Conservation (phyloP, 1,140 invertebrate genomes). For the Augochlora pura region DNA sequence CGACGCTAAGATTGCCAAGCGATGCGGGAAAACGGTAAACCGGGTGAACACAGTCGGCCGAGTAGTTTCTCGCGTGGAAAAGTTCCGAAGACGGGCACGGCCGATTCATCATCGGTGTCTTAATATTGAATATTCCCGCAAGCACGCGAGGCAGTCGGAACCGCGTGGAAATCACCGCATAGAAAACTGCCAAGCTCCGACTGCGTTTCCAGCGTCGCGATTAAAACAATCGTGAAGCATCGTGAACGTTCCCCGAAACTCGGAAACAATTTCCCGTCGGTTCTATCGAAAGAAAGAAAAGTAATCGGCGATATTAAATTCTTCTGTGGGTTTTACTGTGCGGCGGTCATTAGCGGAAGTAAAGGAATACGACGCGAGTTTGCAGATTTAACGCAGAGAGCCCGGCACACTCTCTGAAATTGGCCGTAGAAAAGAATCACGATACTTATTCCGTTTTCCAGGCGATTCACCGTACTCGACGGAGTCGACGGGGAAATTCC, state of each 20-base stretch:
- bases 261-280: too few species aligned
- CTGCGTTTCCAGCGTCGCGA: too few species aligned
- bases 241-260: too few species aligned
- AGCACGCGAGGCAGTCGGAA: neutral
- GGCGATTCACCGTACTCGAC: too few species aligned
- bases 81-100: slow-evolving; percentile 8
- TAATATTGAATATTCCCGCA: slow-evolving; percentile 28
- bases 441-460: too few species aligned
- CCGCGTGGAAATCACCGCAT: slow-evolving; percentile 13
- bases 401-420: neutral
- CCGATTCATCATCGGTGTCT: slow-evolving; percentile 31
- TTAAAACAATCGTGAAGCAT: neutral
- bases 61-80: slow-evolving; percentile 13
- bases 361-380: neutral
- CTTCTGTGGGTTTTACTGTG: neutral
- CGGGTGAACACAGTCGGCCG: neutral
- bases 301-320: neutral
- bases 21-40: slow-evolving; percentile 3
- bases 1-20: slow-evolving; percentile 9
- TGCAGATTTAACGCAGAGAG: neutral
- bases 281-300: neutral
- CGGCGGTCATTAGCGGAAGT: neutral
- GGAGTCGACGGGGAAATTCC: neutral
- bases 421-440: too few species aligned
- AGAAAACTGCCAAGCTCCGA: too few species aligned